Base-by-base conservation (phyloP, 92 coral and sea anemone species). In the Porites evermanni region DNA sequence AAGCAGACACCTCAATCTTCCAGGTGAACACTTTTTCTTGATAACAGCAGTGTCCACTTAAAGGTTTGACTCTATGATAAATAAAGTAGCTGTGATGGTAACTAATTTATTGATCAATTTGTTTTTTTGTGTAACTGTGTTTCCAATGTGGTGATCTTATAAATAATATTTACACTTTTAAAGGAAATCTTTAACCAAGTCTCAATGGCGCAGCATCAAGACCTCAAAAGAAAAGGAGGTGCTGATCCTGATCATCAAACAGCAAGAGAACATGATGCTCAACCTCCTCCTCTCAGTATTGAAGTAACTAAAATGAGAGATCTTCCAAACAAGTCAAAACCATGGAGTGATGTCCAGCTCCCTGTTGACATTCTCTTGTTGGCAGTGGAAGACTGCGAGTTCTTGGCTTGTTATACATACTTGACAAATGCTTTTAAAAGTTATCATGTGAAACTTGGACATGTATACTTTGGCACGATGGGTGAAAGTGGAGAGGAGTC, bases 391-490 rank as follows among this genome's bases (percentile, higher is more conserved):
- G 19, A 63, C 9, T 16, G 60, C 4, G 60, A 56, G 59, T 18
- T 38, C 17, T 18, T 63, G 67, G 67, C 67, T 3, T 63, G 67
- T 18, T 13, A 18, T 63, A 8, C 21, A 18, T 18, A 63, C 67
- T 14, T 51, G 32, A 72, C 0, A 7, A 52, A 18, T 51, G 14
- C 44, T 3, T 51, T 75, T 53, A 61, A 60, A 65, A 77, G 84
- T 56, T 67, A 74, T 71, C 32, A 7, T 13, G 20, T 18, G 29
- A n/a, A 70, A n/a, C 51, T 79, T 59, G 85, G 85, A 7, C 1
- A 21, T 63, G 74, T 64, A 5, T 84, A 84, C 74, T 84, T 84
- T 68, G 83, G 88, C 53, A 56, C 79, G 7, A 69, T 77, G 47
- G 74, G 69, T 38, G 59, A 79, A 56, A 52, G 61, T 53, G 32